A percentile compares a stretch with the other conserved stretches of the same genome.
These are phyloP conservation scores for Aradophagus sp. DNA, from an alignment of 1,140 invertebrate genomes.

Conservation along the genomic window DNA sequence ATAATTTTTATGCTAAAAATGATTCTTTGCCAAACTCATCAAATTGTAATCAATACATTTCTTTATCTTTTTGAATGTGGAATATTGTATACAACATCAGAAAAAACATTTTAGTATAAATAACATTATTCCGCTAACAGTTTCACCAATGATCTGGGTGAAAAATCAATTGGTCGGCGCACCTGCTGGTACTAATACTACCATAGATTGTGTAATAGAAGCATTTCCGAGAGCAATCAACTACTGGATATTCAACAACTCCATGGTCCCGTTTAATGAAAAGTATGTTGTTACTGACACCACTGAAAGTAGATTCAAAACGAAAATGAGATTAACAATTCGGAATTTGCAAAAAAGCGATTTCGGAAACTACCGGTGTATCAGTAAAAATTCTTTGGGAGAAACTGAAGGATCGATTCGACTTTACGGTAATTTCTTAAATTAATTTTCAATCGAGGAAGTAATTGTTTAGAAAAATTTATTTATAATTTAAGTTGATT, in stretches of 20 bases:
- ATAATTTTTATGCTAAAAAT: no score
- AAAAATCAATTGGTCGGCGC: conserved; percentile 93
- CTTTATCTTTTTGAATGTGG: no score
- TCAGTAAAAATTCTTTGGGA: conserved; percentile 94
- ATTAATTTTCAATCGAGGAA: no score
- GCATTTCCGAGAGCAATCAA: conserved; percentile 94
- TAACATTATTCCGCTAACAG: conserved; percentile 73
- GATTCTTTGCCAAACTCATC: no score
- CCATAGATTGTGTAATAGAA: conserved; percentile 93
- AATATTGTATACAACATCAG: no score
- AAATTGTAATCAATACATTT: no score
- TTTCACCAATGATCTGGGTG: conserved; percentile 93
- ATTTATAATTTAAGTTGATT: no score
- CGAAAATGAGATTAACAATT: conserved; percentile 90
- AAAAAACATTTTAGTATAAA: no score
- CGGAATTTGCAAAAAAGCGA: conserved; percentile 84
- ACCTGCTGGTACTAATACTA: conserved; percentile 89
- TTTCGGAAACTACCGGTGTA: conserved; percentile 90
- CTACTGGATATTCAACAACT: conserved; percentile 92
- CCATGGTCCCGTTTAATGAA: conserved; percentile 88
- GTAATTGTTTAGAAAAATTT: no score
- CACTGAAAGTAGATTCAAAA: conserved; percentile 87
- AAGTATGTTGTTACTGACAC: conserved; percentile 84
- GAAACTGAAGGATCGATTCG: conserved; percentile 93
- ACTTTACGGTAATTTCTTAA: conserved; percentile 87